A percentile compares a stretch with the other conserved stretches of the same genome.
Conservation (phyloP, 2,888 invertebrate genomes). For the Phortica magna region DNA sequence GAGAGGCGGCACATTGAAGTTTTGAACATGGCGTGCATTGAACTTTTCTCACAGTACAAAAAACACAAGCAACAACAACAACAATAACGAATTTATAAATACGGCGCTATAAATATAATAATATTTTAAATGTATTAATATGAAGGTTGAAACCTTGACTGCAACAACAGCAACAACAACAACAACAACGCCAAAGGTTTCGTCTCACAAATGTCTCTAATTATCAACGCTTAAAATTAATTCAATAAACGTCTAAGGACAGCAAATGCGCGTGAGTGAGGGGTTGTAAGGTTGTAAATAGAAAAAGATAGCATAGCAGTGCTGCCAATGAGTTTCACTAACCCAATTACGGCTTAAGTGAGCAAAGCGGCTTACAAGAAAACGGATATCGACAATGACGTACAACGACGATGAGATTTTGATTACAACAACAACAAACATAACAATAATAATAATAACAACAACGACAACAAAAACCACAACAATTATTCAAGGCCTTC, state of each 20-base stretch:
- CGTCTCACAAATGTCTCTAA: too few relatives aligned
- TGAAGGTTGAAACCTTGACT: conserved; percentile 2
- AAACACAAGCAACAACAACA: not conserved
- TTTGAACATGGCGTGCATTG: not conserved
- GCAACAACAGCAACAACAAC: not conserved
- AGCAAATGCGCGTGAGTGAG: too few relatives aligned
- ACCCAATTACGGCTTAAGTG: conserved; percentile 33
- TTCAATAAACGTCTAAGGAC: too few relatives aligned
- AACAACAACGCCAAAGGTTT: conserved; percentile 3
- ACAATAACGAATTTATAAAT: not conserved
- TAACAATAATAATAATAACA: conserved; percentile 9
- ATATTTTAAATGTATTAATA: conserved; percentile 3
- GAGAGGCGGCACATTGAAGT: too few relatives aligned
- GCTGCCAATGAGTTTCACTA: conserved; percentile 28
- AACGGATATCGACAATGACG: conserved; percentile 3
- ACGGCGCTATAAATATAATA: not conserved
- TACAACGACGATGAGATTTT: conserved; percentile 3
- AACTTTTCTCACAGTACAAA: not conserved
- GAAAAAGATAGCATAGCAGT: not conserved
- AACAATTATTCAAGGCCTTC: conserved; percentile 22
- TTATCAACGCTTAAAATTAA: too few relatives aligned
- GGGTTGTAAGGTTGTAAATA: too few relatives aligned
- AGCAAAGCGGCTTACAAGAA: conserved; percentile 27
- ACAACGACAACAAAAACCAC: conserved; percentile 13
- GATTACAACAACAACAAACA: conserved; percentile 24